These are phyloP conservation scores for Turritopsis rubra DNA, from an alignment of 30 jellyfish, hydroid and myxozoan genomes.

Conservation along the genomic window DNA sequence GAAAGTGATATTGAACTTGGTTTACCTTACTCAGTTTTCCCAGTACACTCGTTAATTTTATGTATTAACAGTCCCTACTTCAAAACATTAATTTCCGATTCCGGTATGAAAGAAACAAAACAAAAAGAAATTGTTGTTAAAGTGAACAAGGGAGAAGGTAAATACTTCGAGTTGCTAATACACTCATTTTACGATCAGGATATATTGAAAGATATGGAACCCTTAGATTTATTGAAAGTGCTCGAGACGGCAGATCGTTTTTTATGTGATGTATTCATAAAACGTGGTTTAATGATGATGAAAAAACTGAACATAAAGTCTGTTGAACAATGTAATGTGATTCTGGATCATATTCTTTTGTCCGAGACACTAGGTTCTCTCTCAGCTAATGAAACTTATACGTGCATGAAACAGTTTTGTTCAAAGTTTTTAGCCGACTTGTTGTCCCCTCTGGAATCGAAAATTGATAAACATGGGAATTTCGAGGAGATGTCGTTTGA, in stretches of 20 bases:
- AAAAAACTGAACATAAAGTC: slow-evolving; percentile 2
- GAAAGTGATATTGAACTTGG: neutral
- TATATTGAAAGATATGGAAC: slow-evolving; percentile 10
- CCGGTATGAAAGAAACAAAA: slow-evolving; percentile 26
- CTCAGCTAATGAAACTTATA: neutral
- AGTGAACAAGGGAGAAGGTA: slow-evolving; percentile 31
- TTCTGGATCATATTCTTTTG: slow-evolving; percentile 9
- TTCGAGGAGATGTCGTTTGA: slow-evolving; percentile 6
- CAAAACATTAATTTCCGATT: slow-evolving; percentile 19
- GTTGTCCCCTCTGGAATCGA: slow-evolving; percentile 21
- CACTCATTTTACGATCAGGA: slow-evolving; percentile 34
- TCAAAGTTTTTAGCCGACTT: slow-evolving; percentile 11
- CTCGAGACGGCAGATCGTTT: slow-evolving; percentile 32
- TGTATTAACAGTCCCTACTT: slow-evolving; percentile 35
- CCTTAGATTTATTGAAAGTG: slow-evolving; percentile 18
- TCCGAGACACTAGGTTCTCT: slow-evolving; percentile 8
- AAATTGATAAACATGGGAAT: slow-evolving; percentile 15
- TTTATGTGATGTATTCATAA: slow-evolving; percentile 21
- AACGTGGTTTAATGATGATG: slow-evolving; percentile 19
- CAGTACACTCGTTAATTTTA: slow-evolving; percentile 32
- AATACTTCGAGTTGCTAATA: slow-evolving; percentile 27
- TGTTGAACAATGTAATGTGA: slow-evolving; percentile 26
- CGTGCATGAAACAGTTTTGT: slow-evolving; percentile 3
- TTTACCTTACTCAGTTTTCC: slow-evolving; percentile 1
- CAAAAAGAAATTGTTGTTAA: slow-evolving; percentile 15